Base-by-base conservation (phyloP, 1,140 invertebrate species). In the Drosophila sulfurigaster region DNA sequence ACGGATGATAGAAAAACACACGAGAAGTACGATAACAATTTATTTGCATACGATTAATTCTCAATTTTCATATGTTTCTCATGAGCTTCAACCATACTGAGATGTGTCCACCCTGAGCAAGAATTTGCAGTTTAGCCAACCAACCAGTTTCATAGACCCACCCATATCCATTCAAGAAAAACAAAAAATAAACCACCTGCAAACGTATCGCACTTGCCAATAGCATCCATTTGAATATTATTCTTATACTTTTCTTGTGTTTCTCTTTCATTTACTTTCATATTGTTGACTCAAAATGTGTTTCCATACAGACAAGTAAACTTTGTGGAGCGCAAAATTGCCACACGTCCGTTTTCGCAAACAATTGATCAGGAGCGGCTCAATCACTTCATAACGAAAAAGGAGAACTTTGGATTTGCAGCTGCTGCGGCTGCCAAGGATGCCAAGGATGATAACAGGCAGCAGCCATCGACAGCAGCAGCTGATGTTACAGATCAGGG, bases 261-360 rank as follows among this genome's bases (percentile, higher is more conserved):
- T 41, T 62, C 38, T 32, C 2, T 54, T 52, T 30, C 5, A 58
- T 38, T n/a, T 11, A 13, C 28, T 48, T 69, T n/a, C 38, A 15
- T 13, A 7, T 43, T 54, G 8, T 41, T 70, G 60, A 82, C 72
- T 76, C 20, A 63, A 66, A 41, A 54, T 62, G 28, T 66, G 20
- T 57, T 58, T 63, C 38, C 57, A 63, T 71, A 51, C 78, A 92
- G 91, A 82, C 91, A 92, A 79, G 91, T 92, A 58, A 89, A 82
- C 77, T 92, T 92, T 79, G 87, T 83, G 64, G 91, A 92, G 77
- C 81, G 78, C 70, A 92, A 92, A 73, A 79, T 68, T 62, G 69
- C 80, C 8, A 68, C 86, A 58, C 81, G 96, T 93, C 96, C 96
- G 88, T 97, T 97, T 94, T 96, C 96, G 81, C 95, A 96, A 96